Base-by-base conservation (phyloP, 2,888 invertebrate genomes). In the Argyresthia goedartella region DNA sequence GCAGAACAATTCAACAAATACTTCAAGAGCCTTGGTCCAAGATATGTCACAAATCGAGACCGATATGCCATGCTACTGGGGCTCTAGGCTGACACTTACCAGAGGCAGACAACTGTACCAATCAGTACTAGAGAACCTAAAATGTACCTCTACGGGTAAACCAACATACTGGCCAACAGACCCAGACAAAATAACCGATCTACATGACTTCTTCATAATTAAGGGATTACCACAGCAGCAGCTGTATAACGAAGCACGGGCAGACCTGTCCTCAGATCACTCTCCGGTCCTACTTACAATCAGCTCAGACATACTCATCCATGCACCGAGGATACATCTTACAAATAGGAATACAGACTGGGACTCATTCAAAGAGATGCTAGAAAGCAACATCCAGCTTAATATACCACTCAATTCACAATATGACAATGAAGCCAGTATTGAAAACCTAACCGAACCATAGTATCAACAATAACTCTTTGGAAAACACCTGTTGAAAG, bases 201-300 rank as follows among this genome's bases (percentile, higher is more conserved):
- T 61, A 0, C 9, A 61, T 1, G 60, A 64, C 36, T 61, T 64
- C 44, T n/a, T n/a, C n/a, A n/a, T n/a, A n/a, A n/a, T n/a, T n/a
- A n/a, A n/a, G n/a, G n/a, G n/a, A n/a, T n/a, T 61, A 58, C 14
- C 15, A 61, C 1, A 42, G 3, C 13, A 49, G 35, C n/a, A 49
- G 44, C n/a, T 14, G 2, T 8, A 49, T 6, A 4, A 35, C 15
- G 11, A 11, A 39, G 8, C 13, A 41, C 33, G 9, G n/a, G 39
- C 9, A 4, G 10, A 36, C n/a, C 13, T 9, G 4, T 16, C 34
- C 34, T n/a, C n/a, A n/a, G 14, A 25, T 4, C 9, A 48, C 9
- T 48, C 8, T 8, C 34, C 48, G 8, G 8, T n/a, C 4, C 4
- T 11, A n/a, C n/a, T n/a, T n/a, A n/a, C n/a, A n/a, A n/a, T n/a